A percentile compares a stretch with the other conserved stretches of the same genome.
Evolutionary conservation across 1,140 invertebrate genomes (phyloP).

Genomic region (Metopolophium dirhodum): DNA sequence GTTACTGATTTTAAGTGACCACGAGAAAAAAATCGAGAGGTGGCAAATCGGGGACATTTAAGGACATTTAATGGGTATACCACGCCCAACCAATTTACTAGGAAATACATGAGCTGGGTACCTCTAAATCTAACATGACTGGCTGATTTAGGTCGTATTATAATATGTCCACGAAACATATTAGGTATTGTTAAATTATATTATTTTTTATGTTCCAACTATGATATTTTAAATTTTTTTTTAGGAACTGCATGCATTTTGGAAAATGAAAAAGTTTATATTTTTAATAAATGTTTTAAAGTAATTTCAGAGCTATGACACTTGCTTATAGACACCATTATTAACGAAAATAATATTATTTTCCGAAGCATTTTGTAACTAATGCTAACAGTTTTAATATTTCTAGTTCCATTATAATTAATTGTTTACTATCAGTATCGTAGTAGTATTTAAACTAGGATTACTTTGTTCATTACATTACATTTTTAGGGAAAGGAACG

Average conservation of each 20-base stretch:
- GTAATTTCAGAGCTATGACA: neutral
- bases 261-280: neutral
- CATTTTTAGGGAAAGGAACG: neutral
- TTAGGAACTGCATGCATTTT: neutral
- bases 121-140: neutral
- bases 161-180: neutral
- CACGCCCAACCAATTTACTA: neutral
- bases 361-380: neutral
- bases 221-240: too few relatives aligned
- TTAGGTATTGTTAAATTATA: too few relatives aligned
- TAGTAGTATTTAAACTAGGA: neutral
- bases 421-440: neutral
- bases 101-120: neutral
- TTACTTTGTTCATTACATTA: neutral
- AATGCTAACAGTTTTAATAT: neutral
- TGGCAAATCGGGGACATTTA: neutral
- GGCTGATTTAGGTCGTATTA: neutral
- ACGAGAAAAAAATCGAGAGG: neutral
- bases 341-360: neutral
- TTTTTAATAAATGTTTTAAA: neutral
- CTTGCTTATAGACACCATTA: neutral
- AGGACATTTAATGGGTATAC: neutral
- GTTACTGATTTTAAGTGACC: neutral
- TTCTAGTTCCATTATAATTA: neutral
- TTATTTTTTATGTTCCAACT: too few relatives aligned